Percentiles rank a stretch among this genome's conserved stretches.
These are phyloP conservation scores for Amiota communis DNA, from an alignment of 2,888 invertebrate genomes.

Conservation along the genomic window DNA sequence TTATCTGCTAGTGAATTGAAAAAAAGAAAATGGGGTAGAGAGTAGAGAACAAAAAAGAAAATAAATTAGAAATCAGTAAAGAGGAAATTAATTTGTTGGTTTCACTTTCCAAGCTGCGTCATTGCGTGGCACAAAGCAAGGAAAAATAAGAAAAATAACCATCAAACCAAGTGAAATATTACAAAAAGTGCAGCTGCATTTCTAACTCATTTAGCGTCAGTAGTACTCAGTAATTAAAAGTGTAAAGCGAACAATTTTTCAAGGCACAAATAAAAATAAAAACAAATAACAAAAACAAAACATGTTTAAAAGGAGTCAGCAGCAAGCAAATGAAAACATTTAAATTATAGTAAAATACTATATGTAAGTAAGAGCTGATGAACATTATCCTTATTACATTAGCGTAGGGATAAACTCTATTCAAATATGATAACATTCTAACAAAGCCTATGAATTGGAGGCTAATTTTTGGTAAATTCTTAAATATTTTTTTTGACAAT, in stretches of 20 bases:
- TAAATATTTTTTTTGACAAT: no score
- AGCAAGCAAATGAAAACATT: no score
- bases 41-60: background rate
- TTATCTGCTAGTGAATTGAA: background rate
- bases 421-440: no score
- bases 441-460: no score
- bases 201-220: slow-evolving; percentile 21
- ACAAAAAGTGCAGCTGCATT: slow-evolving; percentile 36
- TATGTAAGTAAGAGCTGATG: no score
- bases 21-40: background rate
- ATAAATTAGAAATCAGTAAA: background rate
- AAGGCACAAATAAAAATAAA: background rate
- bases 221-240: slow-evolving; percentile 47
- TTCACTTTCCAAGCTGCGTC: slow-evolving; percentile 25
- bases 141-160: slow-evolving; percentile 16
- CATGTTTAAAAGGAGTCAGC: background rate
- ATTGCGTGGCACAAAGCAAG: background rate
- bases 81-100: slow-evolving; percentile 32
- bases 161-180: background rate
- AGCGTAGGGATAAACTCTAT: no score
- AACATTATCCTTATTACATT: no score
- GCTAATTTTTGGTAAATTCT: no score
- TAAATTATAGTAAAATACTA: no score
- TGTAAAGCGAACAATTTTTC: slow-evolving; percentile 28
- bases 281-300: background rate